Conservation (phyloP, 2,888 invertebrate genomes). For the Dasypogon diadema region DNA sequence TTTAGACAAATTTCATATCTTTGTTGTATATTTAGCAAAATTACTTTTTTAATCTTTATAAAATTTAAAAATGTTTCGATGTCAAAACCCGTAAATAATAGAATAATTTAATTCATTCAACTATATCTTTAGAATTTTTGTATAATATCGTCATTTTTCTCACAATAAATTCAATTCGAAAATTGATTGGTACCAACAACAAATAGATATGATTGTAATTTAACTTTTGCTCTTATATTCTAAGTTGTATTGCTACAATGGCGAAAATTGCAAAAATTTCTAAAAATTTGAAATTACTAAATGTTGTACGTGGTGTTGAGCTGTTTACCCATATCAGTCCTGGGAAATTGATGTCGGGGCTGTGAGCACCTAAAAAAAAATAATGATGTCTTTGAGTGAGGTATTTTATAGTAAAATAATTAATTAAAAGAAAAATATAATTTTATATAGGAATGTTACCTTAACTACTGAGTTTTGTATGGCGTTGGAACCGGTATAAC, state of each 20-base stretch:
- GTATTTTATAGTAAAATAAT: background rate
- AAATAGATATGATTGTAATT: constrained; percentile 19
- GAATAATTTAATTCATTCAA: background rate
- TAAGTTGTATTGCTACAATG: background rate
- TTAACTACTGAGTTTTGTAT: constrained; percentile 25
- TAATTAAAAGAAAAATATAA: background rate
- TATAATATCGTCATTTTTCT: constrained; percentile 8
- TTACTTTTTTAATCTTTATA: background rate
- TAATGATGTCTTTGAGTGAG: too few species aligned
- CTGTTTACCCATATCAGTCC: constrained; percentile 51
- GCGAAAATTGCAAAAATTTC: constrained; percentile 13
- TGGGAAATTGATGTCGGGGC: constrained; percentile 54
- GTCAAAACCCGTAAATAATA: background rate
- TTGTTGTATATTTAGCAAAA: constrained; percentile 10
- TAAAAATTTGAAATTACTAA: constrained; percentile 23
- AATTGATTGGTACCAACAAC: constrained; percentile 14
- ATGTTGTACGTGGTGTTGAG: background rate
- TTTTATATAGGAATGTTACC: constrained; percentile 18
- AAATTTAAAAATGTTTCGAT: constrained; percentile 31
- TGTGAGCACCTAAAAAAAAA: constrained; percentile 35
- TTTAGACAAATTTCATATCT: constrained; percentile 5
- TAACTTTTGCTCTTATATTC: background rate
- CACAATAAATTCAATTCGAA: constrained; percentile 23
- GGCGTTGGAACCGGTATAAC: constrained; percentile 32
- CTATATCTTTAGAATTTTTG: constrained; percentile 18